Evolutionary conservation across 2,888 invertebrate genomes (phyloP), one percentile per base, ranked within the genome.

Genomic region (Apomyelois bistriatella): DNA sequence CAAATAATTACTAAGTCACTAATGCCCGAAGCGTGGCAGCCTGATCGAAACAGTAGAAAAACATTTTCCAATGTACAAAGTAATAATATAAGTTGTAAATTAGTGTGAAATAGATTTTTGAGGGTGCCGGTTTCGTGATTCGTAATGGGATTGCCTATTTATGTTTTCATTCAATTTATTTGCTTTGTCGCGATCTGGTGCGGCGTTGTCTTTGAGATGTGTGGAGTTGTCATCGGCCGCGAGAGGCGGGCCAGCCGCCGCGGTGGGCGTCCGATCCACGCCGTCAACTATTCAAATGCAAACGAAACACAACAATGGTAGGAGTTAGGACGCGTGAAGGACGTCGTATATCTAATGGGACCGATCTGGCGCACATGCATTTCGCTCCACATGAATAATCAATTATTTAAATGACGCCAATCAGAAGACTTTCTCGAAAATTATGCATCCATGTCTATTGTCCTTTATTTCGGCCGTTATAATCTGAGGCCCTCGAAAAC

Each of bases 271-370:
- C 76, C 57, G 70, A 69, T 71, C 73, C 72, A 73, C 70, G 68
- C 71, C 76, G 75, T 79, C 76, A 79, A 78, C 83, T 78, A 86
- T 88, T 88, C 82, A 83, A 85, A 89, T 87, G 84, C 81, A 85
- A 85, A 85, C 83, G 79, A 80, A 74, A 79, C 73, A 76, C 72
- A 82, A 89, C 88, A 89, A 88, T 88, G 83, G 89, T 82, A 85
- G 85, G 82, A 85, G 85, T 84, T 85, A 86, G 88, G 89, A 85
- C 88, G 87, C 85, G 87, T 88, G 86, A 90, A 89, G 89, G 89
- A 86, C 89, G 85, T 77, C 76, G 84, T 74, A 85, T 85, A 87
- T 86, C 83, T 84, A 82, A 87, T 86, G 80, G 62, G 71, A 76
- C 76, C 76, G 82, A 86, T 85, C 85, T 79, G 79, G 72, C 78